Base-by-base conservation (phyloP, 1,140 invertebrate species). In the Gryon sp. region DNA sequence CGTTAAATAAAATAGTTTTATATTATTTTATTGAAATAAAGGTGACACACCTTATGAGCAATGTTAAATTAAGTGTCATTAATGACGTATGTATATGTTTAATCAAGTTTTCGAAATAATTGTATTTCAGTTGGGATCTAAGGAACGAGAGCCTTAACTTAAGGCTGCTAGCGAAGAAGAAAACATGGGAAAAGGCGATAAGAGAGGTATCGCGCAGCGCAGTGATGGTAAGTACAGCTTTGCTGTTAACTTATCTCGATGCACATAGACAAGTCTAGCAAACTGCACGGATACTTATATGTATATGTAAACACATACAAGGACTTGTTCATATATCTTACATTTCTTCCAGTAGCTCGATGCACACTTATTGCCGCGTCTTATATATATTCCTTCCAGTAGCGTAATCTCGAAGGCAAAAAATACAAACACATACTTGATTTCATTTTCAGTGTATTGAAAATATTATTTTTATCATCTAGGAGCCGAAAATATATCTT, bases 121-220 rank as follows among this genome's bases (percentile, higher is more conserved):
- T 84, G 59, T 76, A 70, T 85, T 84, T 79, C 78, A 85, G 84
- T 76, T 53, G 66, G 73, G 66, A 80, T 69, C 62, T 46, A 74
- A 79, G 74, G 75, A 79, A 80, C 69, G 70, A 78, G 68, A 57
- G 75, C 77, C 76, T 82, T 69, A 77, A 72, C 76, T 46, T 76
- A 48, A 78, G 59, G 55, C 62, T 50, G 60, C 77, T 62, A 55
- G 50, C 66, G 75, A 83, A 78, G 80, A 79, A 78, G 72, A 81
- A 83, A 87, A 83, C 80, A 89, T 89, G 88, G 88, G 88, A 80
- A 88, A 88, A 68, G 88, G 86, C 48, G 88, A 89, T 80, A 89
- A 89, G 82, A 84, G 82, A 66, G 79, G 85, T 59, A 81, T 84
- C 70, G 82, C 83, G 34, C 87, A 88, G 72, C 87, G 87, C 78